These are phyloP conservation scores for Capricornis sumatraensis DNA, from an alignment of 2,113 vertebrate genomes.

Conservation along the genomic window DNA sequence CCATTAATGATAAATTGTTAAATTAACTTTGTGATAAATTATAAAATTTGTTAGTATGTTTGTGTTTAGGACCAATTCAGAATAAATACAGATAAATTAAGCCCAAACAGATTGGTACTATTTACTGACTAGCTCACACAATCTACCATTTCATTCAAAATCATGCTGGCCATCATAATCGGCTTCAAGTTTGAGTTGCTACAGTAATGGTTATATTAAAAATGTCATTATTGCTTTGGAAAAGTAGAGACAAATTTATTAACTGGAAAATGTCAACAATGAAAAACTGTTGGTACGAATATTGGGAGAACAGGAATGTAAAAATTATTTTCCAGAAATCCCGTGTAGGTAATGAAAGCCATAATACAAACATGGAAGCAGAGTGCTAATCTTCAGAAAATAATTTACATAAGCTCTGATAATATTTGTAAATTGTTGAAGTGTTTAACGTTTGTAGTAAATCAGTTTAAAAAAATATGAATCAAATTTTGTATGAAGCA, in stretches of 20 bases:
- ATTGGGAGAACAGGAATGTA: not conserved
- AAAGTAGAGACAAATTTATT: not conserved
- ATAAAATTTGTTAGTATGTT: not conserved
- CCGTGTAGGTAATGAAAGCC: not conserved
- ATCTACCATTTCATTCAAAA: not conserved
- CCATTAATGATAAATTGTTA: not conserved
- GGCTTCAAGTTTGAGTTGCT: not conserved
- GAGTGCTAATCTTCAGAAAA: constrained; percentile 1
- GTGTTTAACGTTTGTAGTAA: constrained; percentile 45
- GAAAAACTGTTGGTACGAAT: not conserved
- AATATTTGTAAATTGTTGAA: constrained; percentile 46
- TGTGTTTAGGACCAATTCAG: not conserved
- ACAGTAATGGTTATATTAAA: not conserved
- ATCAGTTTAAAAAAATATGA: not conserved
- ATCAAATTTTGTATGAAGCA: constrained; percentile 32
- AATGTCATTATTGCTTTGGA: not conserved
- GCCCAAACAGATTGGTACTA: not conserved
- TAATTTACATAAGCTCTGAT: constrained; percentile 1
- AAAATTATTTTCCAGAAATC: not conserved
- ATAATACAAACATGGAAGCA: not conserved
- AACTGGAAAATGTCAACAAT: not conserved
- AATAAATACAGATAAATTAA: not conserved
- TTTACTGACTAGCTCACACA: not conserved
- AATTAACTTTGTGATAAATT: not conserved
- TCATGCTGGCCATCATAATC: not conserved